Base-by-base conservation (phyloP, 2,888 invertebrate species). In the Drosophila niveifrons region DNA sequence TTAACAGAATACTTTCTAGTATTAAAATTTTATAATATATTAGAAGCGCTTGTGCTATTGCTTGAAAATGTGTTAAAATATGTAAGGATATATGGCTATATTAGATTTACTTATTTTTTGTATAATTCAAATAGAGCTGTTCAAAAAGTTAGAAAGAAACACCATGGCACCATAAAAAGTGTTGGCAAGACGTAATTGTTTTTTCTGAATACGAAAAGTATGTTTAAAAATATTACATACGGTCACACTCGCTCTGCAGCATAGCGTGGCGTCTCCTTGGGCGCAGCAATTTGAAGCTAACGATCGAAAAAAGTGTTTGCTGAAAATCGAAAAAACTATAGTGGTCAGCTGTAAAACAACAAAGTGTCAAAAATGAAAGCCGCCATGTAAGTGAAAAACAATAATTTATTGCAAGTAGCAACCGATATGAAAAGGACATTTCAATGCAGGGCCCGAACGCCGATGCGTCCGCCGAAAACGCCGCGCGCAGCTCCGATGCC, bases 391-490 rank as follows among this genome's bases (percentile, higher is more conserved):
- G 85, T 89, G 68, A 3, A 46, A 23, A 55, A 11, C 15, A 18
- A 13, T 10, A n/a, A 3, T 11, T 11, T 2, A 18, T 18, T 41
- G 18, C 1, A 46, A 52, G 2, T 11, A 15, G 15, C 23, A 28
- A 36, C 31, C 6, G 18, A 47, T 51, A 44, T 31, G 13, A 13
- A 31, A 44, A 23, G 18, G 13, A 13, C 10, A 15, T 9, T 55
- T 13, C 8, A 29, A 43, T 39, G 9, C 56, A 91, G 91, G 23
- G 76, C 85, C 2, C 89, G 91, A 29, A 91, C 91, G 46, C 92
- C 91, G 9, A 52, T 89, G 70, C 89, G 91, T 63, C 75, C 79
- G 11, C 78, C 82, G 7, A 90, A 88, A 66, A 81, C 84, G 0
- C 87, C 73, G 1, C 76, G 80, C 36, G 36, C 36, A n/a, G 36